These are phyloP conservation scores for Himalopsyche kuldschensis DNA, from an alignment of 2,888 invertebrate genomes.

Conservation along the genomic window DNA sequence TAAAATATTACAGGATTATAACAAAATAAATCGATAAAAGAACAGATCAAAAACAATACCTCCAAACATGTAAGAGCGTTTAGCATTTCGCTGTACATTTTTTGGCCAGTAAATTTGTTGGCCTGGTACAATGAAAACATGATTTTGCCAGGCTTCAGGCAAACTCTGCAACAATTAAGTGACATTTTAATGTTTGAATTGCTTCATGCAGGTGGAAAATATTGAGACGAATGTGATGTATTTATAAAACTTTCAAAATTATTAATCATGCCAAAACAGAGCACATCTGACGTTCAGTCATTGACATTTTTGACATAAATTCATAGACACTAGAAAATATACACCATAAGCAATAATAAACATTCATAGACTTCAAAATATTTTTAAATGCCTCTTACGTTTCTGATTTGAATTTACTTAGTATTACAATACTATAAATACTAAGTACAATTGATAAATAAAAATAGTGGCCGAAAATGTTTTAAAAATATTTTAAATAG, in stretches of 20 bases:
- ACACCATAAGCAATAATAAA: no score
- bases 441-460: no score
- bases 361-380: no score
- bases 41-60: neutral
- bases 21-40: no score
- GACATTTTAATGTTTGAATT: neutral
- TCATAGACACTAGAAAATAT: neutral
- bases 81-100: conserved; percentile 13
- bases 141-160: conserved; percentile 12
- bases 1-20: no score
- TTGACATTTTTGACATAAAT: neutral
- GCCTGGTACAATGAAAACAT: conserved; percentile 16
- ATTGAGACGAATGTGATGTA: neutral
- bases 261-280: neutral
- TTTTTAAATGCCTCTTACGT: no score
- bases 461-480: no score
- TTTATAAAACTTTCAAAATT: neutral
- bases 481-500: no score
- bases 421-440: no score
- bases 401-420: no score
- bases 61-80: conserved; percentile 9
- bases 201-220: neutral
- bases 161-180: conserved; percentile 11
- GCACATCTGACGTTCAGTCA: neutral
- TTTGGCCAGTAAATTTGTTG: neutral